phyloP scores from a whole-genome alignment of 1,140 invertebrate species.

The Oryctes rhinoceros region DNA sequence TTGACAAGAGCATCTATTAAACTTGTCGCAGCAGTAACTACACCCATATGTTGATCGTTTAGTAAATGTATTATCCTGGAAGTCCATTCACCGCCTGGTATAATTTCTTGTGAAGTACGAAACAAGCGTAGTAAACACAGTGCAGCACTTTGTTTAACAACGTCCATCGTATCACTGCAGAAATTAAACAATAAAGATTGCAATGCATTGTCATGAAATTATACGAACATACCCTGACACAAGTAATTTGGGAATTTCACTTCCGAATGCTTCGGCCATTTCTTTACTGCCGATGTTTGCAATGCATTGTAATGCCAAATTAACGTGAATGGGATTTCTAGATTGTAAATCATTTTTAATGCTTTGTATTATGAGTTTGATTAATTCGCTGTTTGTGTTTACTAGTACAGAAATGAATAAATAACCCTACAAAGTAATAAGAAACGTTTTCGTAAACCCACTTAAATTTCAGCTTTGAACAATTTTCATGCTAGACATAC shows the following conservation, averaged over 20 bases:
- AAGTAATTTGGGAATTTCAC: conserved; percentile 97
- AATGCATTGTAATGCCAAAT: conserved; percentile 99
- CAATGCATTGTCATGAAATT: not conserved
- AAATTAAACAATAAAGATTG: conserved; percentile 46
- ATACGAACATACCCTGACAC: conserved; percentile 84
- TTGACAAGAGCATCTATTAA: conserved; percentile 98
- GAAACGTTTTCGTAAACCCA: conserved; percentile 7
- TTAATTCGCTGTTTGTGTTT: conserved; percentile 98
- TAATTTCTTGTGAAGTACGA: conserved; percentile 92
- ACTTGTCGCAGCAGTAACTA: conserved; percentile 98
- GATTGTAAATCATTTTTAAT: conserved; percentile 99
- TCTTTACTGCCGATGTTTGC: conserved; percentile 99
- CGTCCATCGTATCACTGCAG: conserved; percentile 96
- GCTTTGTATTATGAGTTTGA: conserved; percentile 98
- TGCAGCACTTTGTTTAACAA: conserved; percentile 99
- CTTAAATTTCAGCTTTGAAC: not conserved
- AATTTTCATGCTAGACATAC: not conserved
- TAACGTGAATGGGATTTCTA: conserved; percentile 98
- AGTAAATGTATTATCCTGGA: conserved; percentile 98
- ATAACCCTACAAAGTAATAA: conserved; percentile 79
- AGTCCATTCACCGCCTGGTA: conserved; percentile 98
- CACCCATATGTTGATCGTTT: conserved; percentile 99
- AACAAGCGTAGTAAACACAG: conserved; percentile 93
- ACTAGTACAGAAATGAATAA: conserved; percentile 99
- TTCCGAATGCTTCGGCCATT: conserved; percentile 99